A percentile compares a stretch with the other conserved stretches of the same genome.
These are phyloP conservation scores for Sphaerolaimus hirsutus DNA, from an alignment of 2,888 invertebrate species.

Conservation along the genomic window DNA sequence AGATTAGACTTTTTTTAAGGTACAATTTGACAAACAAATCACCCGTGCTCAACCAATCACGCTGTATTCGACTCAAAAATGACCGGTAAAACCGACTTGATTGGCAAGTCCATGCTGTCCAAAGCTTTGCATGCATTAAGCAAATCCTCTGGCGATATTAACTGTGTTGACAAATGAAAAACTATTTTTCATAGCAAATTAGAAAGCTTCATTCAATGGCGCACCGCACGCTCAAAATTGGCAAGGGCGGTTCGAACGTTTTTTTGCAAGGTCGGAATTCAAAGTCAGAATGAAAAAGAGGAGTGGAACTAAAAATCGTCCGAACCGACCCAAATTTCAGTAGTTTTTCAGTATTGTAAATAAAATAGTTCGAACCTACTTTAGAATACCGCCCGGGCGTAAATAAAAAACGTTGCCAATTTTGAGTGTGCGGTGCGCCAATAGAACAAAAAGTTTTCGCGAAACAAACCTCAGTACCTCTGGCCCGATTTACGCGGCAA, in stretches of 20 bases:
- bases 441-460: not conserved
- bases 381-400: not conserved
- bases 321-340: no score
- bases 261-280: no score
- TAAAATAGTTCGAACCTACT: no score
- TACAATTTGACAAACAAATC: not conserved
- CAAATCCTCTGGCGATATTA: constrained; percentile 86
- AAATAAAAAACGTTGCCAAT: not conserved
- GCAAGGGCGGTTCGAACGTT: no score
- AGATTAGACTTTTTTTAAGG: not conserved
- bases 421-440: not conserved
- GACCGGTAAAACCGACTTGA: constrained; percentile 23
- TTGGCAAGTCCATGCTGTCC: constrained; percentile 24
- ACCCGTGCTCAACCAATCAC: not conserved
- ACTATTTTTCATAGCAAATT: no score
- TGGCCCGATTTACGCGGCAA: constrained; percentile 80
- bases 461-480: constrained; percentile 50
- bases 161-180: no score
- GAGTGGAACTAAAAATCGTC: no score
- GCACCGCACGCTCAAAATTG: no score
- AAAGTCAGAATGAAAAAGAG: no score
- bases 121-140: constrained; percentile 51
- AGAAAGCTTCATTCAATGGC: no score
- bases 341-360: no score
- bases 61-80: not conserved